Evolutionary conservation across 2,797 vertebrate species (phyloP).

Genomic region (Aratinga solstitialis): DNA sequence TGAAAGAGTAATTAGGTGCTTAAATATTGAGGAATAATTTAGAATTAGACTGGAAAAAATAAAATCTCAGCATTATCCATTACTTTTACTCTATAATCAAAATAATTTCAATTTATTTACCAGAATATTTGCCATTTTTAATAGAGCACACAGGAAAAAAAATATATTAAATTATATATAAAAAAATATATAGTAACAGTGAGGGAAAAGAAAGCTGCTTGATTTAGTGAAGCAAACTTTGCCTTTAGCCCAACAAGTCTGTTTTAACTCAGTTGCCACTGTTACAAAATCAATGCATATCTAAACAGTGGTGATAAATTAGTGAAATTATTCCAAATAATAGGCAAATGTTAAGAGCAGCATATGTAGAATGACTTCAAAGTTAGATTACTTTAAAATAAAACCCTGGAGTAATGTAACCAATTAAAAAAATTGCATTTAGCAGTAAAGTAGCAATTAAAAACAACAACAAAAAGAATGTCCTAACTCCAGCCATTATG

Average conservation of each 20-base stretch:
- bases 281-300: constrained; percentile 18
- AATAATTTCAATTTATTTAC: constrained; percentile 13
- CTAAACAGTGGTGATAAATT: constrained; percentile 50
- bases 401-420: constrained; percentile 53
- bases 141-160: neutral
- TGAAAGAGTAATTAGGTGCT: constrained; percentile 10
- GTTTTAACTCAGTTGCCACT: constrained; percentile 12
- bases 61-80: neutral
- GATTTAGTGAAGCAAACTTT: constrained; percentile 22
- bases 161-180: no score
- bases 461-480: neutral
- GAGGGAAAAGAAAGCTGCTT: constrained; percentile 4
- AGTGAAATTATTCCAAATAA: constrained; percentile 54
- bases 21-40: neutral
- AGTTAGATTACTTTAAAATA: constrained; percentile 53
- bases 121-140: neutral
- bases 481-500: neutral
- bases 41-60: neutral
- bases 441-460: constrained; percentile 42
- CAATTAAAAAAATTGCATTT: constrained; percentile 54
- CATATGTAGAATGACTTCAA: constrained; percentile 30
- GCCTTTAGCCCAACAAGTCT: constrained; percentile 27
- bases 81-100: neutral
- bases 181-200: neutral
- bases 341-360: constrained; percentile 32